A percentile compares a stretch with the other conserved stretches of the same genome.
These are phyloP conservation scores for Hydrochoerus hydrochaeris DNA, from an alignment of 2,113 vertebrate genomes.

Conservation along the genomic window DNA sequence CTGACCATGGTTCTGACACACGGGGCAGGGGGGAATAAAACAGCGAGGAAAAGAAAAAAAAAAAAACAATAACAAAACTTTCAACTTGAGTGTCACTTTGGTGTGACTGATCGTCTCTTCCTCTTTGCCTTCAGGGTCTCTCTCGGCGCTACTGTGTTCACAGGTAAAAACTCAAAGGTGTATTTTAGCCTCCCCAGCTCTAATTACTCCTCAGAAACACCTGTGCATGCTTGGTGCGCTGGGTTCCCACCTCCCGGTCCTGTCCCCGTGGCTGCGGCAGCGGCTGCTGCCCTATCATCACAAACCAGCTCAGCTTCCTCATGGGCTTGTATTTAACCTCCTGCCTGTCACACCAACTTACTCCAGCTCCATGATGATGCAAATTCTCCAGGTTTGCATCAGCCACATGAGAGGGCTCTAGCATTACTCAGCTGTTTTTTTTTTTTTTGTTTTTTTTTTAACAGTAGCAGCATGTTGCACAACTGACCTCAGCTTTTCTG, in stretches of 20 bases:
- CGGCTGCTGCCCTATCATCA: constrained; percentile 81
- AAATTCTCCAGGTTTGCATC: constrained; percentile 93
- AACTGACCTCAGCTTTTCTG: constrained; percentile 79
- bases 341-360: constrained; percentile 89
- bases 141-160: constrained; percentile 53
- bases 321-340: constrained; percentile 87
- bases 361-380: constrained; percentile 88
- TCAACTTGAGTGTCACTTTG: constrained; percentile 54
- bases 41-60: neutral
- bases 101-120: constrained; percentile 48
- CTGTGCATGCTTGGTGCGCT: constrained; percentile 73
- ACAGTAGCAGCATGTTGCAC: constrained; percentile 83
- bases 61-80: constrained; percentile 59
- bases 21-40: neutral
- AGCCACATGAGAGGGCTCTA: constrained; percentile 86
- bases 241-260: neutral
- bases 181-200: neutral
- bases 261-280: constrained; percentile 8
- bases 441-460: neutral
- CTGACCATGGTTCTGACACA: constrained; percentile 86
- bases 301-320: constrained; percentile 86
- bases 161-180: constrained; percentile 76
- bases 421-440: constrained; percentile 88
- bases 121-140: constrained; percentile 63
- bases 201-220: constrained; percentile 80